Base-by-base conservation (phyloP, 2,888 invertebrate genomes). In the Sturmia bella region DNA sequence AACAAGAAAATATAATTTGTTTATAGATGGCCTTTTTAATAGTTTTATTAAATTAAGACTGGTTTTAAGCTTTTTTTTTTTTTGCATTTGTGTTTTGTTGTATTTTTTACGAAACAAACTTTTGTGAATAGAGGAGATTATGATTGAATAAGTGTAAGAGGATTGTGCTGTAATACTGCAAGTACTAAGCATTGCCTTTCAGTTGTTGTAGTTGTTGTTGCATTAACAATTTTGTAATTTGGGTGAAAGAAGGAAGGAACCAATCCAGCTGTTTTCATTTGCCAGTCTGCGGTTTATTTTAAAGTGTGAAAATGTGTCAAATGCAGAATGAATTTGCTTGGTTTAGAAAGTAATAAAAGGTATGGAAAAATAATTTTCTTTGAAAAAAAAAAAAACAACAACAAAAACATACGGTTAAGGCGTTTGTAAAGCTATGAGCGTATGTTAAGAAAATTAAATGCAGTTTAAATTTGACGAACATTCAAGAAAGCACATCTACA, bases 161-260 rank as follows among this genome's bases (percentile, higher is more conserved):
- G 50, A 77, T 27, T 64, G 50, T 64, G 77, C 52, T 59, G 72
- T 78, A 78, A 72, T 54, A 50, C 12, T 9, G 7, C 6, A 7
- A 32, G 32, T 15, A 17, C 17, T 78, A 70, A 43, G 57, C 39
- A 56, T 12, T 45, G 54, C 45, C 12, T 69, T 54, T 24, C 43
- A n/a, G 21, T 12, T 43, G 43, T 43, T 7, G 6, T 6, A 32
- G 43, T 12, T 6, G 19, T 50, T 78, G 57, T 68, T 41, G 45
- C 74, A 59, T 73, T 48, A 57, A 37, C 1, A 41, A 63, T 75
- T 64, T 75, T 52, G 39, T 79, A 81, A 84, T 80, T 84, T 79
- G 43, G 84, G 83, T 84, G 84, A 84, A 84, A 84, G 84, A 85
- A 84, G 84, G 84, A 85, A 84, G 84, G 84, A 80, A 75, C 83